Conservation (phyloP, 2,888 invertebrate genomes). For the Agrochola macilenta region DNA sequence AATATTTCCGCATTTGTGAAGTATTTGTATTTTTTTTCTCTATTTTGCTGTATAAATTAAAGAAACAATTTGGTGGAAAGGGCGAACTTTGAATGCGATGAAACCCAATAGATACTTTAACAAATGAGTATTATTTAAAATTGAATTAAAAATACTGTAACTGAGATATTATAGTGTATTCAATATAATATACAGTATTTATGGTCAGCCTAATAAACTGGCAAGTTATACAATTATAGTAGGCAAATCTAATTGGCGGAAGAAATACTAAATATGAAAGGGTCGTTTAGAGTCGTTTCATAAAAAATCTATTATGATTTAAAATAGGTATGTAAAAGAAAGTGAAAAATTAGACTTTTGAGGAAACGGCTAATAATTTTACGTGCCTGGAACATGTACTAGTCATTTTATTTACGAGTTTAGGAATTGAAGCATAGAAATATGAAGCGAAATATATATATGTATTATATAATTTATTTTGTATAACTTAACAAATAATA, state of each 20-base stretch:
- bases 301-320: neutral
- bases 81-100: neutral
- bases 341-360: conserved; percentile 30
- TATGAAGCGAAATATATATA: conserved; percentile 43
- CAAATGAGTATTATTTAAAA: conserved; percentile 1
- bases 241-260: conserved; percentile 3
- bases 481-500: conserved; percentile 30
- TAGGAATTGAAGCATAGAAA: conserved; percentile 54
- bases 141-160: conserved; percentile 1
- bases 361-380: conserved; percentile 32
- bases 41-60: neutral
- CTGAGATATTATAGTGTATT: conserved; percentile 28
- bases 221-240: neutral
- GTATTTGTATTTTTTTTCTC: neutral
- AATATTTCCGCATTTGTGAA: conserved; percentile 17
- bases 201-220: neutral
- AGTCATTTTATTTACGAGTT: conserved; percentile 68
- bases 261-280: conserved; percentile 10
- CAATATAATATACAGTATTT: neutral
- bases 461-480: conserved; percentile 57
- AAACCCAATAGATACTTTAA: neutral
- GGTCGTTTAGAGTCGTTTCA: neutral
- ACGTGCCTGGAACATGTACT: conserved; percentile 61
- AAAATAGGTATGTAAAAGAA: neutral
- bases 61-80: neutral